Percentiles rank a stretch among this genome's conserved stretches.
phyloP scores from a whole-genome alignment of 2,797 vertebrate genomes.

The Choloepus didactylus region DNA sequence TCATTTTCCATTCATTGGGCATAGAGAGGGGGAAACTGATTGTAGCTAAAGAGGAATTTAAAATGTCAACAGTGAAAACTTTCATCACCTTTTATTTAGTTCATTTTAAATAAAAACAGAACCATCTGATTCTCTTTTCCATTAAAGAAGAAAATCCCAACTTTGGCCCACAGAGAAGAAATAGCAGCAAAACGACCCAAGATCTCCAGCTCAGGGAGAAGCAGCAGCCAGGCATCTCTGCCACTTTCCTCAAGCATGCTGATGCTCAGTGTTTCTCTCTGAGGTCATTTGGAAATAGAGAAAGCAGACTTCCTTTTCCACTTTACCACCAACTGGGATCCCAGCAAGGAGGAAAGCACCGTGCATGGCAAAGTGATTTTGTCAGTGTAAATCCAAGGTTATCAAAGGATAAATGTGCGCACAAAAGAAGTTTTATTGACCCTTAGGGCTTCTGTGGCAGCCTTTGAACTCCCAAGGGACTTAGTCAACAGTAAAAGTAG shows the following conservation, averaged over 20 bases:
- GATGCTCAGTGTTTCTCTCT: neutral
- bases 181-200: neutral
- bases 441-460: neutral
- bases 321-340: neutral
- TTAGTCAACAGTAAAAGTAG: neutral
- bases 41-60: neutral
- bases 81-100: neutral
- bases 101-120: neutral
- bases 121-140: neutral
- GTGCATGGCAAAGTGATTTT: neutral
- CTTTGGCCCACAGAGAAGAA: neutral
- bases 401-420: neutral
- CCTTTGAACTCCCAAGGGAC: neutral
- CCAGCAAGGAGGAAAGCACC: neutral
- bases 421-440: neutral
- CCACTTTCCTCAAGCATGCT: neutral
- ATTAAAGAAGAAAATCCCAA: neutral
- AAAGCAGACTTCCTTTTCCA: neutral
- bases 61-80: neutral
- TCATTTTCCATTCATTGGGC: neutral
- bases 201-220: accelerated
- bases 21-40: neutral
- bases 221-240: neutral
- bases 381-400: slow-evolving; percentile 21
- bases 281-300: neutral